A percentile compares a stretch with the other conserved stretches of the same genome.
Evolutionary conservation across 2,797 vertebrate species (phyloP).

Genomic region (Sebastes kiyomatsui): DNA sequence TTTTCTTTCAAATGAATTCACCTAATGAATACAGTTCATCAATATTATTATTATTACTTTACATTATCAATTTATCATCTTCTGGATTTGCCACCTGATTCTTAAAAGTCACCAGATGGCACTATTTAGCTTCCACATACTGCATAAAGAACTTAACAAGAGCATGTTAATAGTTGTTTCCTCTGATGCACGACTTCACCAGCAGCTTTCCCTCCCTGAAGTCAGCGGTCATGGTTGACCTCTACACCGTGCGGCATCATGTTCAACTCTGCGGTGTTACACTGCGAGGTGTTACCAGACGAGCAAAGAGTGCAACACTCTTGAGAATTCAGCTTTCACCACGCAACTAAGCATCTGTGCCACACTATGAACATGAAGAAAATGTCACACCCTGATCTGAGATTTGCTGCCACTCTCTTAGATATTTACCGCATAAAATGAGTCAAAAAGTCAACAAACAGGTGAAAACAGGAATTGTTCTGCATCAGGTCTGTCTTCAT

Average conservation of each 20-base stretch:
- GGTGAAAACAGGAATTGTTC: constrained; percentile 66
- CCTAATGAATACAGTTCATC: constrained; percentile 7
- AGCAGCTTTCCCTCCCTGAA: constrained; percentile 37
- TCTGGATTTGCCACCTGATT: constrained; percentile 44
- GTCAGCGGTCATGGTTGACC: constrained; percentile 66
- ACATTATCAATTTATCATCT: constrained; percentile 47
- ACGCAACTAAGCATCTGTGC: constrained; percentile 54
- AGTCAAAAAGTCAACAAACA: constrained; percentile 78
- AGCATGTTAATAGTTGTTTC: constrained; percentile 35
- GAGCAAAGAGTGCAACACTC: constrained; percentile 30
- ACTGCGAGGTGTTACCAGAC: constrained; percentile 7
- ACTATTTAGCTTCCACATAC: constrained; percentile 79
- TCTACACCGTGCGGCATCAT: constrained; percentile 21
- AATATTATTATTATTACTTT: constrained; percentile 20
- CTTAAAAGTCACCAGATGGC: constrained; percentile 79
- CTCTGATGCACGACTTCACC: constrained; percentile 39
- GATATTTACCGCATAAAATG: constrained; percentile 75
- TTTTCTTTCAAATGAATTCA: neutral
- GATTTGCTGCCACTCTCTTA: constrained; percentile 61
- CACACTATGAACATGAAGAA: constrained; percentile 47
- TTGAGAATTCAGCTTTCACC: constrained; percentile 40
- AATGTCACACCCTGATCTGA: constrained; percentile 70
- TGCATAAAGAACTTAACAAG: constrained; percentile 44
- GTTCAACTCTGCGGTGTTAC: neutral
- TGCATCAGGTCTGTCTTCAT: constrained; percentile 69